Conservation (phyloP, 2,113 vertebrate species). For the Sphyrna mokarran region DNA sequence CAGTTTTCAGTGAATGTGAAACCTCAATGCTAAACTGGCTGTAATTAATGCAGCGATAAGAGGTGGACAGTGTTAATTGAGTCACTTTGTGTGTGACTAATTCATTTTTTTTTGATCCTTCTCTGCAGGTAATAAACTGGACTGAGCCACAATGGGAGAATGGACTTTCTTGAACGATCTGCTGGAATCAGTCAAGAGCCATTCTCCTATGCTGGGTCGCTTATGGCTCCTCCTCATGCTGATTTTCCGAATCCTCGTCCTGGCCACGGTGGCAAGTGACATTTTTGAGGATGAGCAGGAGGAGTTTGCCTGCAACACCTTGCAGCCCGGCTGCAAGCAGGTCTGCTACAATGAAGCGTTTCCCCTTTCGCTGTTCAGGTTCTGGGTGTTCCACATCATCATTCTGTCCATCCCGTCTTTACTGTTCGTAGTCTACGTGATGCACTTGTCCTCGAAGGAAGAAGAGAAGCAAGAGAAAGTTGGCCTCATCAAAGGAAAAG, state of each 20-base stretch:
- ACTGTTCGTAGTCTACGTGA: conserved; percentile 74
- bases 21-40: background rate
- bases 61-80: background rate
- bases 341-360: conserved; percentile 82
- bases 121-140: background rate
- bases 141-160: conserved; percentile 65
- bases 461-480: conserved; percentile 38
- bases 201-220: conserved; percentile 80
- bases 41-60: background rate
- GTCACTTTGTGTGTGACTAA: background rate
- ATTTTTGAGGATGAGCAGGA: conserved; percentile 83
- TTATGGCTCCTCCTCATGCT: conserved; percentile 87
- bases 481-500: background rate
- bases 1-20: background rate
- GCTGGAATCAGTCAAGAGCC: conserved; percentile 70
- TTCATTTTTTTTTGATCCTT: too few relatives aligned
- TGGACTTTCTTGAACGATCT: conserved; percentile 74
- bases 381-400: conserved; percentile 90
- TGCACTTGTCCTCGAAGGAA: conserved; percentile 67
- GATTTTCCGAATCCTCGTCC: conserved; percentile 79
- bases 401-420: conserved; percentile 77
- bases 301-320: conserved; percentile 82
- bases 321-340: conserved; percentile 85
- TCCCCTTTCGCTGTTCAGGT: conserved; percentile 87
- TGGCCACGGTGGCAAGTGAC: conserved; percentile 81